A percentile compares a stretch with the other conserved stretches of the same genome.
Evolutionary conservation across 2,113 vertebrate species (phyloP).

Genomic region (Labeo rohita): DNA sequence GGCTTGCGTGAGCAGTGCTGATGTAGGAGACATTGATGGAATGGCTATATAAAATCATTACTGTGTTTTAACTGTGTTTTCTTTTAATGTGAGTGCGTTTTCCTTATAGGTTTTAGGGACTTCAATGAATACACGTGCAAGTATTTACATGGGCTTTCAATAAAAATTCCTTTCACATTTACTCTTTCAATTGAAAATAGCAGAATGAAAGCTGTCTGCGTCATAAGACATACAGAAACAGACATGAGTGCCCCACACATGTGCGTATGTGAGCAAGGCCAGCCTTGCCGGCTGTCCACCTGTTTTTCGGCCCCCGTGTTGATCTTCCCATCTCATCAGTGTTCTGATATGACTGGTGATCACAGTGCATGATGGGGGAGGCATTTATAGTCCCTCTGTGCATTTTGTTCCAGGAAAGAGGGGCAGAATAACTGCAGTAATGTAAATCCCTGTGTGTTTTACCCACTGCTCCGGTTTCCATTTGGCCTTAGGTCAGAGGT

Average conservation of each 20-base stretch:
- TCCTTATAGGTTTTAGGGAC: not conserved
- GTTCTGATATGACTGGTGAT: slow-evolving; percentile 12
- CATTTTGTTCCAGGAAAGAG: slow-evolving; percentile 72
- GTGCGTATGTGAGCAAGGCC: slow-evolving; percentile 15
- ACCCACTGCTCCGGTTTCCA: slow-evolving; percentile 64
- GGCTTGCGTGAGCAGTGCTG: slow-evolving; percentile 67
- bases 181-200: not conserved
- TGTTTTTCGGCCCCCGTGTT: not conserved
- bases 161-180: not conserved
- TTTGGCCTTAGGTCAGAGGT: slow-evolving; percentile 67
- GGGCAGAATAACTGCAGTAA: slow-evolving; percentile 63
- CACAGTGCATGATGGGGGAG: slow-evolving; percentile 10
- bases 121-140: not conserved
- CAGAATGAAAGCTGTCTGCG: not conserved
- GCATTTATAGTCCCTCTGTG: slow-evolving; percentile 65
- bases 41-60: not conserved
- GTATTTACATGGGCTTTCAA: not conserved
- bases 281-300: slow-evolving; percentile 3
- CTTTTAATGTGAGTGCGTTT: not conserved
- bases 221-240: slow-evolving; percentile 7
- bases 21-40: slow-evolving; percentile 57
- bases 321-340: slow-evolving; percentile 10
- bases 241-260: not conserved
- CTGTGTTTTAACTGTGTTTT: not conserved
- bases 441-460: slow-evolving; percentile 64